Conservation (phyloP, 2,113 vertebrate genomes). For the Trochalopteron elliotii region DNA sequence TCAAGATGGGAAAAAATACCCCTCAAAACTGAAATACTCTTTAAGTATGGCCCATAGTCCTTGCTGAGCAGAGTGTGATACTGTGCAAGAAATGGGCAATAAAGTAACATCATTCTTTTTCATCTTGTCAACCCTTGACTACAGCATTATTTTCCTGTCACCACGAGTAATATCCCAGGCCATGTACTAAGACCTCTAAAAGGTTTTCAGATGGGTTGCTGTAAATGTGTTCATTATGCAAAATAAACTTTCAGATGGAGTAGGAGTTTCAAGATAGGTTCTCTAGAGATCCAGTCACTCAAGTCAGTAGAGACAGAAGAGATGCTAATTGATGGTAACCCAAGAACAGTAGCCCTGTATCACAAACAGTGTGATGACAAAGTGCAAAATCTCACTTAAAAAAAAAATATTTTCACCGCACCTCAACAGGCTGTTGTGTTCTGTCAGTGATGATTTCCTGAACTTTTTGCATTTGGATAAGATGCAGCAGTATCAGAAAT, state of each 20-base stretch:
- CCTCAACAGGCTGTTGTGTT: background rate
- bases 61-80: background rate
- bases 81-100: background rate
- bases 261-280: background rate
- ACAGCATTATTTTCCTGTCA: background rate
- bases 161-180: background rate
- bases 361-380: background rate
- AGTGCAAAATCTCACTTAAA: background rate
- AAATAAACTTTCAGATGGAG: background rate
- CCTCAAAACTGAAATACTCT: background rate
- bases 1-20: background rate
- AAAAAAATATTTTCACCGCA: background rate
- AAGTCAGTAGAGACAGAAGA: background rate
- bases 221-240: background rate
- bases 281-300: background rate
- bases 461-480: background rate
- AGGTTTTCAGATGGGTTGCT: background rate
- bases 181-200: background rate
- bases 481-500: background rate
- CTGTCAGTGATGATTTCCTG: background rate
- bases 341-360: background rate
- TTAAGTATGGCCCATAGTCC: background rate
- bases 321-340: background rate
- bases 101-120: background rate
- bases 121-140: background rate